Percentiles rank a stretch among this genome's conserved stretches.
phyloP scores from a whole-genome alignment of 2,113 vertebrate genomes.

The Psittacara wagleri region DNA sequence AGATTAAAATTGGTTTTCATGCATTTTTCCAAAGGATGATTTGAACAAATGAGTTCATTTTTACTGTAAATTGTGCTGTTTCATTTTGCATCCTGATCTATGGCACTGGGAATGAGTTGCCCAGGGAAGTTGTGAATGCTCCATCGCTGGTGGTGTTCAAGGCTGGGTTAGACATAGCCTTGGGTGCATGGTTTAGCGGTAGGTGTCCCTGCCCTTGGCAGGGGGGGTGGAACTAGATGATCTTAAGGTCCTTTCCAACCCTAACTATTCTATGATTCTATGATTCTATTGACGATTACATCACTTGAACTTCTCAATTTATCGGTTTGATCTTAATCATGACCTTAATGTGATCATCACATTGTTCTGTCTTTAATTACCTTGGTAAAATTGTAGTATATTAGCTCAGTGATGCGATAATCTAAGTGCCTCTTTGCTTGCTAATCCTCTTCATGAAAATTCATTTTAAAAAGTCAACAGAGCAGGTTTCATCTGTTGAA shows the following conservation, averaged over 20 bases:
- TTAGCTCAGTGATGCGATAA: slow-evolving; percentile 17
- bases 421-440: slow-evolving; percentile 36
- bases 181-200: too few species aligned
- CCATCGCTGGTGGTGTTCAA: too few species aligned
- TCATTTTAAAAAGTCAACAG: slow-evolving; percentile 49
- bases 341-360: slow-evolving; percentile 4
- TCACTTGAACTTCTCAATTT: background rate
- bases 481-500: background rate
- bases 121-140: too few species aligned
- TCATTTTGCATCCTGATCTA: background rate
- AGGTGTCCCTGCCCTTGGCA: too few species aligned
- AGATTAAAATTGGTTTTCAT: background rate
- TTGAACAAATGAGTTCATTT: background rate
- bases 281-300: background rate
- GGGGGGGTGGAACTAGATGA: too few species aligned
- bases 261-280: too few species aligned
- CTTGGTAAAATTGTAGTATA: background rate
- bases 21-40: background rate
- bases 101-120: too few species aligned
- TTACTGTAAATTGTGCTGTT: background rate
- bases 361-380: slow-evolving; percentile 21
- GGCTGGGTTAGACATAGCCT: too few species aligned
- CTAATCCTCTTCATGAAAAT: slow-evolving; percentile 24
- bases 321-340: background rate
- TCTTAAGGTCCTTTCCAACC: too few species aligned